phyloP scores from a whole-genome alignment of 2,888 invertebrate species.

The Tortricodes alternella region DNA sequence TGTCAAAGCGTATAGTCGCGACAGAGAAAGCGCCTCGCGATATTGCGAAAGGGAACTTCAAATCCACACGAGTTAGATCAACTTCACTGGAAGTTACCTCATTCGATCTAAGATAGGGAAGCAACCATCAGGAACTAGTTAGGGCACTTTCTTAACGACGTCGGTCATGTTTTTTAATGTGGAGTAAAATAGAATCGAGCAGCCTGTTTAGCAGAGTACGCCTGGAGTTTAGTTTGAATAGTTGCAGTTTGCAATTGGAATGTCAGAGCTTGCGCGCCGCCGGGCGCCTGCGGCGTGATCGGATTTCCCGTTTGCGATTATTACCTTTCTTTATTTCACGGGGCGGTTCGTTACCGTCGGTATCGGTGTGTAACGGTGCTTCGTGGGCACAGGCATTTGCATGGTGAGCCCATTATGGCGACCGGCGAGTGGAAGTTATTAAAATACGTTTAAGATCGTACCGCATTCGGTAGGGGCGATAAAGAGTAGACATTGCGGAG shows the following conservation, averaged over 20 bases:
- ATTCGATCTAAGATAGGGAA: slow-evolving; percentile 60
- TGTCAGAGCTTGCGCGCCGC: slow-evolving; percentile 44
- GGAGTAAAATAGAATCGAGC: slow-evolving; percentile 38
- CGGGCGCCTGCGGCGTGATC: slow-evolving; percentile 60
- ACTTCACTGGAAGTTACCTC: slow-evolving; percentile 56
- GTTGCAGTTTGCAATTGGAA: slow-evolving; percentile 49
- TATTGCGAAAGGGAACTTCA: slow-evolving; percentile 77
- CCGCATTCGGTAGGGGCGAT: slow-evolving; percentile 68
- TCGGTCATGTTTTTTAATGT: slow-evolving; percentile 59
- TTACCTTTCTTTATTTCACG: slow-evolving; percentile 75
- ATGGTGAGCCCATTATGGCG: slow-evolving; percentile 73
- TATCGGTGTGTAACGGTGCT: slow-evolving; percentile 72
- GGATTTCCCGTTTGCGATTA: slow-evolving; percentile 74
- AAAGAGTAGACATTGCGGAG: slow-evolving; percentile 72
- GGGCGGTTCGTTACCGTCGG: slow-evolving; percentile 65
- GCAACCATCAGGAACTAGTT: slow-evolving; percentile 57
- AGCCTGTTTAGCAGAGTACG: slow-evolving; percentile 42
- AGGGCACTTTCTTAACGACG: slow-evolving; percentile 66
- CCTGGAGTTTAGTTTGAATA: slow-evolving; percentile 47
- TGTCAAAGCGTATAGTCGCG: slow-evolving; percentile 70
- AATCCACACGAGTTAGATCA: slow-evolving; percentile 61
- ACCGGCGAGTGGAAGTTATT: slow-evolving; percentile 74
- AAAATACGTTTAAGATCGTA: slow-evolving; percentile 77
- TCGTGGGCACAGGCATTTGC: slow-evolving; percentile 69
- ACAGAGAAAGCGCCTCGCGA: slow-evolving; percentile 74